phyloP scores from a whole-genome alignment of 2,797 vertebrate species.

The Sitta carolinensis region DNA sequence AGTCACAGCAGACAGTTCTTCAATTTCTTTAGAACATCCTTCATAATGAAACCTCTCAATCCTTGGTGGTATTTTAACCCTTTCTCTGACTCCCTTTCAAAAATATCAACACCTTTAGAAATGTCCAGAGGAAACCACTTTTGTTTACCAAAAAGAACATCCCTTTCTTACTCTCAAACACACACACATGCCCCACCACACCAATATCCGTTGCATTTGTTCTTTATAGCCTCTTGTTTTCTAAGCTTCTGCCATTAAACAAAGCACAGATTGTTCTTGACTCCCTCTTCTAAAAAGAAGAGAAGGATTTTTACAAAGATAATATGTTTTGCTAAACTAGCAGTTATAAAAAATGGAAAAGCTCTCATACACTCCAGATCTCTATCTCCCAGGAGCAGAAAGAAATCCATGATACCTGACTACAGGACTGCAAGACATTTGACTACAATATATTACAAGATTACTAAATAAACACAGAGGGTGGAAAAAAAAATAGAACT shows the following conservation, averaged over 20 bases:
- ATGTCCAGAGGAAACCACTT: background rate
- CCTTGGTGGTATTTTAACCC: background rate
- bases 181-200: too few species aligned
- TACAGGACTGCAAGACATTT: background rate
- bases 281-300: background rate
- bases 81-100: background rate
- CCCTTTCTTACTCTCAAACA: background rate
- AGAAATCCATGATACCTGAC: background rate
- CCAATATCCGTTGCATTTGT: background rate
- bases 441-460: background rate
- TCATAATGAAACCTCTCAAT: background rate
- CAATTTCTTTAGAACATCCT: background rate
- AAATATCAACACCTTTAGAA: background rate
- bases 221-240: background rate
- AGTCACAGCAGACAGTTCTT: background rate
- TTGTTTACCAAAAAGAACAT: background rate
- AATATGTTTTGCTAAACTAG: background rate
- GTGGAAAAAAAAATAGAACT: rapidly evolving
- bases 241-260: background rate
- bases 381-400: background rate
- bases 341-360: background rate
- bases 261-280: background rate
- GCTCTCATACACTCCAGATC: rapidly evolving
- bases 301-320: background rate
- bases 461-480: background rate